These are phyloP conservation scores for Diplodus sargus DNA, from an alignment of 2,797 vertebrate species.

Conservation along the genomic window DNA sequence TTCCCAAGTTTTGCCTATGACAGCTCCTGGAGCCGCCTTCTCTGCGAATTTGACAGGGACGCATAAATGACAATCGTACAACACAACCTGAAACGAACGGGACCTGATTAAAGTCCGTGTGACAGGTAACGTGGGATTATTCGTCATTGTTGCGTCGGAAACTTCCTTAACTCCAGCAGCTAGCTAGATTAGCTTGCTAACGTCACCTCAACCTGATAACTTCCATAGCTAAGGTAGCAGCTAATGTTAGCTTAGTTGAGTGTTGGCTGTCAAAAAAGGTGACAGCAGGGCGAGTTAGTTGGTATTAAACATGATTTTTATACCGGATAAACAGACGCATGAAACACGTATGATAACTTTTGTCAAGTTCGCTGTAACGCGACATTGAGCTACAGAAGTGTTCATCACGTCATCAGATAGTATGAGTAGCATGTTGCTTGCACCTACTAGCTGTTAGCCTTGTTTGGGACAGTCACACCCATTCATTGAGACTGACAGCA, in stretches of 20 bases:
- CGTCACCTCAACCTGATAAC: slow-evolving; percentile 26
- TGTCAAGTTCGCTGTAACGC: not conserved
- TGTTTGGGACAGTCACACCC: not conserved
- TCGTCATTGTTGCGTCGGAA: not conserved
- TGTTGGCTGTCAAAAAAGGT: not conserved
- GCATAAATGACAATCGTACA: slow-evolving; percentile 64
- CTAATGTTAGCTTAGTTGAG: slow-evolving; percentile 40
- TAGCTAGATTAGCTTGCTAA: slow-evolving; percentile 48
- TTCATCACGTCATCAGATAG: not conserved
- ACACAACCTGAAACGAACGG: slow-evolving; percentile 33
- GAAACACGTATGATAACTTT: not conserved
- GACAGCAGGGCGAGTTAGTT: not conserved
- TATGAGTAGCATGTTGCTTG: not conserved
- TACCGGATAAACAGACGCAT: too few species aligned
- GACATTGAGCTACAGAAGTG: not conserved
- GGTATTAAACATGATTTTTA: not conserved
- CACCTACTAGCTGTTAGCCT: not conserved
- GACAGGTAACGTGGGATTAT: slow-evolving; percentile 56
- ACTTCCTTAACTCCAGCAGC: slow-evolving; percentile 40
- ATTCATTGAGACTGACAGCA: not conserved
- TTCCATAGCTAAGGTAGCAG: slow-evolving; percentile 43
- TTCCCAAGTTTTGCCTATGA: slow-evolving; percentile 48
- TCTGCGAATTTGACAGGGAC: slow-evolving; percentile 1
- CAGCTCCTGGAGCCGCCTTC: slow-evolving; percentile 27
- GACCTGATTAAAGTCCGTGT: slow-evolving; percentile 53